Percentiles rank a stretch among this genome's conserved stretches.
These are phyloP conservation scores for Merops nubicus DNA, from an alignment of 2,113 vertebrate genomes.

Conservation along the genomic window DNA sequence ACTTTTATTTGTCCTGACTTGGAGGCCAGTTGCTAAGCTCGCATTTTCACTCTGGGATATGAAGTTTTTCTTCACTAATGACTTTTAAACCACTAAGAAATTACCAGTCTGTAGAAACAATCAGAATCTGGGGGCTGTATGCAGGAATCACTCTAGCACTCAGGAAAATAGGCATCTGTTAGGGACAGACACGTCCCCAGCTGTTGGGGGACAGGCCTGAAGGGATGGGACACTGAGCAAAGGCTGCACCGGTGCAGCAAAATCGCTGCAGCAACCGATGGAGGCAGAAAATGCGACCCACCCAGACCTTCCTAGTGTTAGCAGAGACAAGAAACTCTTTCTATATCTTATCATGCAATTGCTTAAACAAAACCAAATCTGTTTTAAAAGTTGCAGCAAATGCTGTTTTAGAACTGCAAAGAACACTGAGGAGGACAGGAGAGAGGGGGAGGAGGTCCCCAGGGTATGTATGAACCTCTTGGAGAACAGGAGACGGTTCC, in stretches of 20 bases:
- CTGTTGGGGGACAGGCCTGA: neutral
- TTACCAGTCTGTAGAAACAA: neutral
- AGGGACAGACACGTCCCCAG: neutral
- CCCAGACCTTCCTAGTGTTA: neutral
- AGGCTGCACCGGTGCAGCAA: neutral
- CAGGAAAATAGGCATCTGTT: neutral
- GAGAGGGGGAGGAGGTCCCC: neutral
- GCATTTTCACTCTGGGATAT: neutral
- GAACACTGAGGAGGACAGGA: neutral
- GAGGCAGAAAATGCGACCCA: too few species aligned
- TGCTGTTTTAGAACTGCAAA: neutral
- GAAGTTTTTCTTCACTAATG: neutral
- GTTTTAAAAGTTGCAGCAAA: neutral
- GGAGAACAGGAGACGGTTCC: neutral
- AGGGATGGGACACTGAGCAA: neutral
- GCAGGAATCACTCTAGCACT: neutral
- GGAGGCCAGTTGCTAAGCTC: neutral
- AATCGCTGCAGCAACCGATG: neutral
- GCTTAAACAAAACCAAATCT: neutral
- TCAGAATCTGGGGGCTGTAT: neutral
- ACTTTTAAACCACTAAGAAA: neutral
- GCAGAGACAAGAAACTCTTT: neutral
- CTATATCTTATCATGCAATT: neutral
- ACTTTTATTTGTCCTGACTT: neutral
- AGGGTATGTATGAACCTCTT: rapidly evolving